A percentile compares a stretch with the other conserved stretches of the same genome.
These are phyloP conservation scores for Trisateles emortualis DNA, from an alignment of 2,888 invertebrate genomes.

Conservation along the genomic window DNA sequence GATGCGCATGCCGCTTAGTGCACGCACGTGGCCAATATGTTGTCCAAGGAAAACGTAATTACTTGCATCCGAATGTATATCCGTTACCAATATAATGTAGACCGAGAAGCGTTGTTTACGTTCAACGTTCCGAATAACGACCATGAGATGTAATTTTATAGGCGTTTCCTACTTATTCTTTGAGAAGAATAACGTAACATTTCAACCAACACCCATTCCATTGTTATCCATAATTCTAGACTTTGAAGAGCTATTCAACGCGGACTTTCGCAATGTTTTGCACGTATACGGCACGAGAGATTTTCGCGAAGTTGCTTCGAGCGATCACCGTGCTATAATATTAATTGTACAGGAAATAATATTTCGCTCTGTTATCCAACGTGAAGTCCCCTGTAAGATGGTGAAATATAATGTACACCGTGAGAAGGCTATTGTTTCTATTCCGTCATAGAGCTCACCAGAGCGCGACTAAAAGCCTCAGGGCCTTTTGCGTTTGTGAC, in stretches of 20 bases:
- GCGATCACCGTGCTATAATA: constrained; percentile 21
- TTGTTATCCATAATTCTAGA: constrained; percentile 27
- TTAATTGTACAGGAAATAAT: constrained; percentile 44
- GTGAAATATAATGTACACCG: constrained; percentile 64
- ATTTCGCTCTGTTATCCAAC: constrained; percentile 40
- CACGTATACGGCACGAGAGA: neutral
- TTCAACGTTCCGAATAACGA: constrained; percentile 31
- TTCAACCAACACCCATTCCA: constrained; percentile 24
- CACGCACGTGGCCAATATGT: constrained; percentile 26
- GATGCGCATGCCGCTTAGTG: constrained; percentile 12
- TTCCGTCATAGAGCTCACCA: constrained; percentile 67
- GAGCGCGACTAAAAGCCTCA: constrained; percentile 69
- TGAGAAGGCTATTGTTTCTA: constrained; percentile 74
- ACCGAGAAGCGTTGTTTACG: constrained; percentile 41
- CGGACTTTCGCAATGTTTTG: constrained; percentile 17
- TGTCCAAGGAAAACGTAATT: constrained; percentile 44
- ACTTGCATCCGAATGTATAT: constrained; percentile 42
- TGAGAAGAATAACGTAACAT: constrained; percentile 25
- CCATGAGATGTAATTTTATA: constrained; percentile 41
- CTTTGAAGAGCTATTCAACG: constrained; percentile 17
- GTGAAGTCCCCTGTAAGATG: constrained; percentile 43
- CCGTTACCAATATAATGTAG: constrained; percentile 41
- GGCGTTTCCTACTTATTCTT: constrained; percentile 34
- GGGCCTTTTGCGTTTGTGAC: constrained; percentile 56
- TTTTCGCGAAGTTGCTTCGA: constrained; percentile 22